Evolutionary conservation across 1,140 invertebrate species (phyloP), one percentile per base, ranked within the genome.

Genomic region (Melanaphis sacchari): DNA sequence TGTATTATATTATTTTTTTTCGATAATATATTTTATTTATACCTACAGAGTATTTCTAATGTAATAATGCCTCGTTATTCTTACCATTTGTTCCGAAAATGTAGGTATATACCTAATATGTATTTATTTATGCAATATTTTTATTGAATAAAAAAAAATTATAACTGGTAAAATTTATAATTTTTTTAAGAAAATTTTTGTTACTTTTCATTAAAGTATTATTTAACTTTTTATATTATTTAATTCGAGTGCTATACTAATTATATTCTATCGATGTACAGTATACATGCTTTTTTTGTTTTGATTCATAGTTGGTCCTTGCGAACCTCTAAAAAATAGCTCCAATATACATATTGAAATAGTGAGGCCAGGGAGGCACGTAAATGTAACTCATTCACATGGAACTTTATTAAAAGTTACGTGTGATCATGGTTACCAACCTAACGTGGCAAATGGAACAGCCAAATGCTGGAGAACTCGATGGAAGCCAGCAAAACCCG

Each of bases 401-500:
- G 95, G 94, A 22, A 94, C 94, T 0, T 94, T 95, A 0, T 93
- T 95, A 0, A 94, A 94, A 93, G 95, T 95, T 24, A 94, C 93
- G 18, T 98, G 98, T 95, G 96, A 96, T 2, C 96, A 97, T 93
- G 97, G 97, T 2, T 98, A 97, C 94, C 96, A 96, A 15, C 95
- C 97, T 0, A 98, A 97, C 94, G 96, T 98, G 66, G 95, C 95
- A 90, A 98, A 98, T 94, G 96, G 96, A 38, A 98, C 98, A 1
- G 97, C 97, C 0, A 97, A 97, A 94, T 98, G 98, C 95, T 96
- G 97, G 2, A 95, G 97, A 88, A 97, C 98, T 2, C 96, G 96
- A 94, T 98, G 98, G 98, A 97, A 97, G 94, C 98, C 98, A 2
- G 96, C 96, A 93, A 97, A 97, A 94, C 98, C 98, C 0, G 96